phyloP scores from a whole-genome alignment of 2,888 invertebrate species.

The Nesidiocoris tenuis region DNA sequence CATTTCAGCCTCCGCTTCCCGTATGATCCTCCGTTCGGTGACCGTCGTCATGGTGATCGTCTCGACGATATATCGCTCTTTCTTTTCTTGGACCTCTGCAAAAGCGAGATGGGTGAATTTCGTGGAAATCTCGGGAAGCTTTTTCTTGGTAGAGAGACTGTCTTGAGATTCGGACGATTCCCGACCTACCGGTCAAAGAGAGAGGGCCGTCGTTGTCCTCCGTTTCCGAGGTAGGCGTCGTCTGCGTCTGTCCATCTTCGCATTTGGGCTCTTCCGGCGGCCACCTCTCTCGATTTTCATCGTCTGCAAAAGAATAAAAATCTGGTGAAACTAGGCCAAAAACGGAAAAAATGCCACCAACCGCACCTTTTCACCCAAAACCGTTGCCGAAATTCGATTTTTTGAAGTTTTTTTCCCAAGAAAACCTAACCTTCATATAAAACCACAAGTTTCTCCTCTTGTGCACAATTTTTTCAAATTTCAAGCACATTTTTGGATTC shows the following conservation, averaged over 20 bases:
- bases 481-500: too few relatives aligned
- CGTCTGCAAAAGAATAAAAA: constrained; percentile 14
- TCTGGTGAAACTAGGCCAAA: too few relatives aligned
- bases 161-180: too few relatives aligned
- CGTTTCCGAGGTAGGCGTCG: constrained; percentile 33
- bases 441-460: too few relatives aligned
- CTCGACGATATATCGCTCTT: constrained; percentile 64
- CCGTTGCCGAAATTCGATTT: too few relatives aligned
- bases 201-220: constrained; percentile 36
- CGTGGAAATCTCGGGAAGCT: not conserved
- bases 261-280: constrained; percentile 41
- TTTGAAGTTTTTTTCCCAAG: too few relatives aligned
- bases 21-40: constrained; percentile 64
- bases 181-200: constrained; percentile 15
- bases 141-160: too few relatives aligned
- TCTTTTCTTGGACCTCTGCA: constrained; percentile 48
- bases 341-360: too few relatives aligned
- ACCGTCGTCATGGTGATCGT: constrained; percentile 69
- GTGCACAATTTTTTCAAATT: too few relatives aligned
- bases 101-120: not conserved
- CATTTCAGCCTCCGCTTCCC: constrained; percentile 61
- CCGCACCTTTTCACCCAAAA: too few relatives aligned
- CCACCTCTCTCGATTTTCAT: constrained; percentile 25
- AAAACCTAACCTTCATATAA: too few relatives aligned
- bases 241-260: constrained; percentile 39